Evolutionary conservation across 1,140 invertebrate species (phyloP).

Genomic region (Agrypnia vestita): DNA sequence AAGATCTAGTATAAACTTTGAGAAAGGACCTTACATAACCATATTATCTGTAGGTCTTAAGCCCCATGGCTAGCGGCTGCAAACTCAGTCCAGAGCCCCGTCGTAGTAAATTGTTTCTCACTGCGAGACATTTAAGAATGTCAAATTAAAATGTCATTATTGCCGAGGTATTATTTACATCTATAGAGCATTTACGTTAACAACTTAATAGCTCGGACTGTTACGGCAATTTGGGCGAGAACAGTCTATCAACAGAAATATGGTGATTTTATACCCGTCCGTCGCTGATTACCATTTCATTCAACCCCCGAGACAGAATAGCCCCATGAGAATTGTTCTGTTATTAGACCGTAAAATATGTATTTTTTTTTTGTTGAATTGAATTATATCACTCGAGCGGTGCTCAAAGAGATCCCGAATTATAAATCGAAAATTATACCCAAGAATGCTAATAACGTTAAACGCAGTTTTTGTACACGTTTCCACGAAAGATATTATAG

Average conservation of each 20-base stretch:
- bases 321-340: constrained; percentile 15
- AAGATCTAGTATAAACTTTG: no score
- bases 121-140: constrained; percentile 17
- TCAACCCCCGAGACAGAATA: constrained; percentile 15
- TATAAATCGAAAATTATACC: constrained; percentile 49
- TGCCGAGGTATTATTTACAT: constrained; percentile 36
- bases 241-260: constrained; percentile 33
- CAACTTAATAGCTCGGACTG: constrained; percentile 29
- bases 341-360: constrained; percentile 13
- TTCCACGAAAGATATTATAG: background rate
- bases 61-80: no score
- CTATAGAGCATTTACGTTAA: constrained; percentile 33
- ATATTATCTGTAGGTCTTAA: no score
- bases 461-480: constrained; percentile 41
- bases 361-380: constrained; percentile 31
- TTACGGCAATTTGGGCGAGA: constrained; percentile 7
- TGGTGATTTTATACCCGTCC: constrained; percentile 23
- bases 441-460: constrained; percentile 55
- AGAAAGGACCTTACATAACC: no score
- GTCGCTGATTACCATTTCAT: constrained; percentile 26
- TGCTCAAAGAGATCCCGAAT: constrained; percentile 21
- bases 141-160: constrained; percentile 43
- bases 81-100: no score
- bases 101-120: constrained; percentile 20
- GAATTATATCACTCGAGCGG: constrained; percentile 23